Evolutionary conservation across 1,140 invertebrate species (phyloP), one percentile per base, ranked within the genome.

Genomic region (Drosophila seguyi): DNA sequence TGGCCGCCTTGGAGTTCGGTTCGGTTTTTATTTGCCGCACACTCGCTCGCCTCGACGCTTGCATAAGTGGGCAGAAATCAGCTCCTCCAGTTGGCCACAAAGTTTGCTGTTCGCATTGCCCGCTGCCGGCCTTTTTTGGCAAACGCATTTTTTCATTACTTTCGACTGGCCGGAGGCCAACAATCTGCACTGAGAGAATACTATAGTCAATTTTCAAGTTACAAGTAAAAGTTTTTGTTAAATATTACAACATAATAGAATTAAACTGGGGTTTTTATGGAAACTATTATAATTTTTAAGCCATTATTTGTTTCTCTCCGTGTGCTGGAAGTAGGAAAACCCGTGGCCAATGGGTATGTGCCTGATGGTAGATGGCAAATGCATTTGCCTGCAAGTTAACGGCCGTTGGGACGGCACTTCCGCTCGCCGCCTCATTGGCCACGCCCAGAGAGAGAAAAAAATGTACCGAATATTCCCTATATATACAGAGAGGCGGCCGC

Each of bases 141-240:
- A 87, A 83, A 87, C 84, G 84, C 85, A 90, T 90, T 87, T 88
- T 87, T 87, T 87, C 84, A 87, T 87, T 87, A 87, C 84, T 88
- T 81, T 74, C 62, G 39, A 90, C 85, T 87, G 84, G 84, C 84
- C 73, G 56, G 48, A n/a, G 73, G 85, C 84, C 84, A 87, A 84
- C 34, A 38, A 34, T 38, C 36, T 11, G 52, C 52, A 55, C 34
- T 0, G 20, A 25, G 52, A 55, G 34, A 38, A 53, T 22, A 10
- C 4, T 4, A 8, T 6, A 4, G 3, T 13, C 6, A 31, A 18
- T 18, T 18, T 27, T n/a, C 0, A 7, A 22, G 7, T 41, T 16
- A 16, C 20, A 44, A 20, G 18, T 25, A 10, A n/a, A n/a, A 6
- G 0, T 10, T 25, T 10, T n/a, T 48, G 4, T n/a, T 27, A 6